Evolutionary conservation across 2,797 vertebrate genomes (phyloP), one percentile per base, ranked within the genome.

Genomic region (Xenops minutus): DNA sequence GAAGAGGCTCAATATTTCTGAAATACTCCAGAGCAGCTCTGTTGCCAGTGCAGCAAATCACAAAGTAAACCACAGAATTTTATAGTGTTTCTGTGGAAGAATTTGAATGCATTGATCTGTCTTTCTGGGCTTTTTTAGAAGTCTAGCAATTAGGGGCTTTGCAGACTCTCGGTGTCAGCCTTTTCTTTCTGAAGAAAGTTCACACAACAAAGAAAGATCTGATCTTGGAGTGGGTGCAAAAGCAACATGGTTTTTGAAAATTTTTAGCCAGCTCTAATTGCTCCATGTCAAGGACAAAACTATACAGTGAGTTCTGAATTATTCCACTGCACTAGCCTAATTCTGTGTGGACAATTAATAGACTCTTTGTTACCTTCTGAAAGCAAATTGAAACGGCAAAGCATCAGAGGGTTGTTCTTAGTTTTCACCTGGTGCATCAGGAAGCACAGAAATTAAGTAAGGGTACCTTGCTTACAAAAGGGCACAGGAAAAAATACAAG

Each of bases 181-280:
- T 79, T 85, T 96, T 89, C 67, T 63, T 85, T 73, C 89, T 71
- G 63, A 85, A 73, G 59, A 20, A 79, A 79, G 51, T 75, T 92
- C 63, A 58, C 54, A 76, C 22, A 62, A 56, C 18, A 93, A 64
- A 92, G 66, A 44, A n/a, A 69, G 68, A 89, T 82, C 88, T 17
- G 30, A 61, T 95, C 69, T 81, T 88, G 62, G 30, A 80, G 64
- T 26, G 51, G 29, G 17, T 63, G 49, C 52, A 79, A 67, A 89
- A 91, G 19, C 73, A 93, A 30, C 23, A 9, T 73, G 41, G 10
- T 55, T 89, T 87, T 91, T 48, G 12, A 79, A 76, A 88, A 62
- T 67, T 27, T 58, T 75, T 85, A 89, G 20, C 43, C 21, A 29
- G 29, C 36, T 85, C 29, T 87, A 82, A 87, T 92, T 88, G 78